A percentile compares a stretch with the other conserved stretches of the same genome.
These are phyloP conservation scores for Todiramphus saurophagus DNA, from an alignment of 2,113 vertebrate genomes.

Conservation along the genomic window DNA sequence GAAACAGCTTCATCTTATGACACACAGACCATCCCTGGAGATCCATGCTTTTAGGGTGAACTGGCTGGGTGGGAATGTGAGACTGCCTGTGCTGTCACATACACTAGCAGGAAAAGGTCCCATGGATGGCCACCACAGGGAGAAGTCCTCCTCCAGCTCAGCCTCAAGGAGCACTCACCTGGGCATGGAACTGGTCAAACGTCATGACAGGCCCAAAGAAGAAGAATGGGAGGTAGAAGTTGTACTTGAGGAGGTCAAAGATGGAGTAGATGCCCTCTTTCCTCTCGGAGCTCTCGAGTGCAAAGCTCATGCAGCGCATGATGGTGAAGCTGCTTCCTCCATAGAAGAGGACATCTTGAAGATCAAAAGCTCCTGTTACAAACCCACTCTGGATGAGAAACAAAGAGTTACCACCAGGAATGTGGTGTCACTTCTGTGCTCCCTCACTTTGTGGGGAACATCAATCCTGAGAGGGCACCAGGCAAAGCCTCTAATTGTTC, in stretches of 20 bases:
- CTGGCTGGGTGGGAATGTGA: not conserved
- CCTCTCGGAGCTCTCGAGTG: constrained; percentile 85
- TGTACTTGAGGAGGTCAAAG: constrained; percentile 93
- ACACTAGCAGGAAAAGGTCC: not conserved
- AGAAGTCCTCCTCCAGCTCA: fast-evolving
- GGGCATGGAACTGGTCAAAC: constrained; percentile 87
- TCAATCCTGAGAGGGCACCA: not conserved
- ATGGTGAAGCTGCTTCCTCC: constrained; percentile 91
- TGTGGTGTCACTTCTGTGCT: fast-evolving
- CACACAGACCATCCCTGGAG: not conserved
- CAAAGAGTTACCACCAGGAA: constrained; percentile 9
- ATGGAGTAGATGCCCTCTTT: constrained; percentile 87
- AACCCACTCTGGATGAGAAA: constrained; percentile 80
- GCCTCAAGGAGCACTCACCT: constrained; percentile 72
- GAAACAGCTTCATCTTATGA: not conserved
- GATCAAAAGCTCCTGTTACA: constrained; percentile 85
- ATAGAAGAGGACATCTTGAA: constrained; percentile 90
- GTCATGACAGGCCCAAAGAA: constrained; percentile 97
- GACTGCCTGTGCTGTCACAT: not conserved
- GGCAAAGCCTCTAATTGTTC: not conserved
- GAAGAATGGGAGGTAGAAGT: constrained; percentile 99
- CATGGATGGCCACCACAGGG: fast-evolving
- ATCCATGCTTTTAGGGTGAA: not conserved
- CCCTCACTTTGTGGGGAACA: fast-evolving
- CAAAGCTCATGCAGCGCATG: constrained; percentile 94